Evolutionary conservation across 2,797 vertebrate species (phyloP), one percentile per base, ranked within the genome.

Genomic region (Orientallactaga sibirica): DNA sequence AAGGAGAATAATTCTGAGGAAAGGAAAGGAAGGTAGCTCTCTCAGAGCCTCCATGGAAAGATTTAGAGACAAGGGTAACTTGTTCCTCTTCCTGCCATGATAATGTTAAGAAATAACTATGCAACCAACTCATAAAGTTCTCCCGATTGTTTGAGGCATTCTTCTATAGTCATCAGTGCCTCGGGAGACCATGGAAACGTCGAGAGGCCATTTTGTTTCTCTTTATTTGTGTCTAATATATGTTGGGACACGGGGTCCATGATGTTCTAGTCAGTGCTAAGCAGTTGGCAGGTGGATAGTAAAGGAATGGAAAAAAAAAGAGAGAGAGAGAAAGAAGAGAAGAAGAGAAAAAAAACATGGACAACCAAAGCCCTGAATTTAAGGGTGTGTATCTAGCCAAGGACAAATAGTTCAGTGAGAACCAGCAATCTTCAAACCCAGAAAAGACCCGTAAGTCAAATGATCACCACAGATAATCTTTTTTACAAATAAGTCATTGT

Each of bases 181-280:
- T 15, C 27, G 33, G 25, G 33, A 91, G 64, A 77, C 19, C 33
- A 61, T 52, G 25, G 64, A 86, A 77, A 41, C 33, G 4, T 43
- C 73, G 62, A 83, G n/a, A 55, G 18, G 68, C 48, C n/a, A 33
- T 75, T 88, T 77, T 71, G 73, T 58, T 48, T 62, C 52, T 76
- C 77, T 79, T 76, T 68, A 33, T 77, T 93, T 93, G 86, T 73
- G 7, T 55, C 93, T 78, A 81, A 29, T 90, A 90, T 86, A 66
- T 25, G 11, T 68, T 58, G 48, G 80, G 22, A 27, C 11, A 25
- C 52, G 86, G 4, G 73, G 67, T 80, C 33, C 61, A 43, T 3
- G n/a, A 27, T 25, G 61, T 64, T 75, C 68, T 76, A 52, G 68
- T 33, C 11, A 66, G 33, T 2, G 4, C 52, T 76, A 66, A 88